phyloP scores from a whole-genome alignment of 2,113 vertebrate species.

The Telmatochromis brichardi region DNA sequence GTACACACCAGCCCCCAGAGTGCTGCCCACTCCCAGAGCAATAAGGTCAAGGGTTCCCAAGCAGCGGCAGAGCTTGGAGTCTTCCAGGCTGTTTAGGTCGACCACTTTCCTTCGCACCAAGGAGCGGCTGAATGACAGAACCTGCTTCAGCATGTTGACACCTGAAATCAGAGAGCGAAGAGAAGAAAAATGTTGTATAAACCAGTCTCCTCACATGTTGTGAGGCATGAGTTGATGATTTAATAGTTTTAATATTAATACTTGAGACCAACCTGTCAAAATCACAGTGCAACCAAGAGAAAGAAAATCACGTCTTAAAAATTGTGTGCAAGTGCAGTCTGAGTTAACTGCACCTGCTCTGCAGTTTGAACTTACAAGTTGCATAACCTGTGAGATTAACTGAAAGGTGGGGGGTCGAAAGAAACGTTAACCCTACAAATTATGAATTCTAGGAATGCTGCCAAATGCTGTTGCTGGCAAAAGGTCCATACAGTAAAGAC shows the following conservation, averaged over 20 bases:
- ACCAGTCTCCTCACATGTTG: background rate
- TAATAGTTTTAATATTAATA: background rate
- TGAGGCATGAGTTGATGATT: background rate
- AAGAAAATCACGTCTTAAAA: background rate
- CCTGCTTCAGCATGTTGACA: conserved; percentile 81
- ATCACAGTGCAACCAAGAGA: background rate
- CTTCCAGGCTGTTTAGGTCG: no score
- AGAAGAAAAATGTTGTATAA: background rate
- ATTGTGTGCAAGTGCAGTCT: background rate
- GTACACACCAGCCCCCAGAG: no score
- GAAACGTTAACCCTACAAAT: background rate
- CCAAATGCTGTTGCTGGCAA: background rate
- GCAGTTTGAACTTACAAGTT: background rate
- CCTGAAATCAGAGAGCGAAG: background rate
- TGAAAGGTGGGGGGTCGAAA: background rate
- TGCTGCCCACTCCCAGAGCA: no score
- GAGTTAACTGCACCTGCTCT: background rate
- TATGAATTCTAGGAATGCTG: background rate
- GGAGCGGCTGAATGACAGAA: no score
- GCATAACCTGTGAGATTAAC: background rate
- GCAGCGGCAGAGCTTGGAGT: no score
- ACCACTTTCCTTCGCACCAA: no score
- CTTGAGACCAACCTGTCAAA: background rate
- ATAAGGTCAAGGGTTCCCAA: no score
- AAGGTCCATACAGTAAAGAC: background rate